Evolutionary conservation across 2,888 invertebrate genomes (phyloP), one percentile per base, ranked within the genome.

Genomic region (Antheraea assamensis): DNA sequence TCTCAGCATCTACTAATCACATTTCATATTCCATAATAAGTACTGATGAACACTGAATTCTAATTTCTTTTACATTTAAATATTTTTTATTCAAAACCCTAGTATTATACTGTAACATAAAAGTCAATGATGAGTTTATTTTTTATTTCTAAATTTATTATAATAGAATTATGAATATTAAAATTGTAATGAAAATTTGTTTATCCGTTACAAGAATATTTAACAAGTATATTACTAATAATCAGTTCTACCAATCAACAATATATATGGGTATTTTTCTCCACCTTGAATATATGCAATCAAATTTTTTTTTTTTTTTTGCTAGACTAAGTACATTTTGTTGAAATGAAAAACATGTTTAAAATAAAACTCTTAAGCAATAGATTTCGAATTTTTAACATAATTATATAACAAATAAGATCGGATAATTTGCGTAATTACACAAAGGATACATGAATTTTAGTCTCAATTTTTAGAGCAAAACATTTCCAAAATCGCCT

Each of bases 241-340:
- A 35, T 68, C 68, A 68, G 68, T 68, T 68, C 68, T 68, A 68
- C 68, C 21, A 68, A 73, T 71, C 70, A 72, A 73, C 72, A 70
- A 66, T 55, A 55, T 71, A 72, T 72, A 71, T 73, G 31, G 72
- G 64, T 74, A 24, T 24, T 58, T 21, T 7, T n/a, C 24, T 58
- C 24, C 24, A 72, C 30, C 21, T n/a, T 55, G 52, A 66, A 17
- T 19, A 31, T 66, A 66, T 31, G 31, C 31, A 31, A 66, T 66
- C 30, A 66, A n/a, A 31, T 35, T 35, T 35, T 24, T 21, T n/a
- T 35, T 68, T 21, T 35, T 35, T 35, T 24, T 21, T n/a, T 35
- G 35, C n/a, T 68, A 68, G 4, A 68, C 68, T 68, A 68, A 68
- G 68, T n/a, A 66, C 66, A 58, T 24, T 55, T 66, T 31, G 3